phyloP scores from a whole-genome alignment of 2,888 invertebrate genomes.

The Copidosoma aretas region DNA sequence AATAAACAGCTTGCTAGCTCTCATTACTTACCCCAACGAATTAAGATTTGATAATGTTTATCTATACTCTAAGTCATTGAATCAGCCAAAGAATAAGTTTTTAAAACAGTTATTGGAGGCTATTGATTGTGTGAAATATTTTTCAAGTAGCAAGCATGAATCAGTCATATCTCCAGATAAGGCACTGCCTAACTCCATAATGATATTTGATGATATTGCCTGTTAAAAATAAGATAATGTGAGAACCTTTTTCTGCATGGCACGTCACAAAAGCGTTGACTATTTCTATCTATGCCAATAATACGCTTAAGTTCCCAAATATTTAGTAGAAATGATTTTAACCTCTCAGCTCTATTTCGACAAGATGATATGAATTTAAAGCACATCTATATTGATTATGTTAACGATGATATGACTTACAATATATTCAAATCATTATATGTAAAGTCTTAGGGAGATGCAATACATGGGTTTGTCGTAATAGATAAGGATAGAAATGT shows the following conservation, averaged over 20 bases:
- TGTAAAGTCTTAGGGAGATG: neutral
- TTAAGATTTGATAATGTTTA: neutral
- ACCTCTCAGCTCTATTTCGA: neutral
- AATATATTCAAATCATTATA: neutral
- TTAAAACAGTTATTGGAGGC: neutral
- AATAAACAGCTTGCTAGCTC: neutral
- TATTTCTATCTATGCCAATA: slow-evolving; percentile 29
- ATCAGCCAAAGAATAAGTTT: neutral
- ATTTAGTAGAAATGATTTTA: neutral
- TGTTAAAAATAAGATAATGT: slow-evolving; percentile 46
- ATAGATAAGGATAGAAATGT: neutral
- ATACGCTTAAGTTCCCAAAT: slow-evolving; percentile 16
- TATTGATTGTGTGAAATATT: slow-evolving; percentile 30
- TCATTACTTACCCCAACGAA: neutral
- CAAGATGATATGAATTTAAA: neutral
- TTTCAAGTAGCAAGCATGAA: slow-evolving; percentile 49
- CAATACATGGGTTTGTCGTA: neutral
- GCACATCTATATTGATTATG: neutral
- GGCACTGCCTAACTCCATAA: too few relatives aligned
- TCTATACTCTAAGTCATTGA: too few relatives aligned
- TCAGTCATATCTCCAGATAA: too few relatives aligned
- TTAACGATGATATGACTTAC: neutral
- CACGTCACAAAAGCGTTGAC: slow-evolving; percentile 3
- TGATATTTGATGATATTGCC: slow-evolving; percentile 46
- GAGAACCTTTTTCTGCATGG: neutral